Percentiles rank a stretch among this genome's conserved stretches.
phyloP scores from a whole-genome alignment of 1,140 invertebrate genomes.

The Reticulitermes speratus region DNA sequence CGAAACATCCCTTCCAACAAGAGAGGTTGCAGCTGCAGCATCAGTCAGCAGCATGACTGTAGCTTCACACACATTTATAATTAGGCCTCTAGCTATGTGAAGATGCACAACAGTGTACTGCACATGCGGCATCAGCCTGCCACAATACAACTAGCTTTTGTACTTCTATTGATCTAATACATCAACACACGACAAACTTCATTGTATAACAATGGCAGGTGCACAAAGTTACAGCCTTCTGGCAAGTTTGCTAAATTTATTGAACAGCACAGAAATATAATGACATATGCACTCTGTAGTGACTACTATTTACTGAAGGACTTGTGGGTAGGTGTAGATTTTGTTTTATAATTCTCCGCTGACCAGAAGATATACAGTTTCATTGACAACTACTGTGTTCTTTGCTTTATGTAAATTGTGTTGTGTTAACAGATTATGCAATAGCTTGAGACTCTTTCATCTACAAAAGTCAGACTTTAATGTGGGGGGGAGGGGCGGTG shows the following conservation, averaged over 20 bases:
- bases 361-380: not conserved
- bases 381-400: too few relatives aligned
- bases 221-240: not conserved
- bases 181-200: not conserved
- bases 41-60: not conserved
- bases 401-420: too few relatives aligned
- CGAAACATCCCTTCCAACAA: not conserved
- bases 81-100: not conserved
- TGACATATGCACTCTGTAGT: not conserved
- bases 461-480: too few relatives aligned
- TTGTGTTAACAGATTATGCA: too few relatives aligned
- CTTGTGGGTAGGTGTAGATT: slow-evolving; percentile 10
- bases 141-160: not conserved
- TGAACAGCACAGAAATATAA: not conserved
- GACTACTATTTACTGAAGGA: slow-evolving; percentile 7
- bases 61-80: not conserved
- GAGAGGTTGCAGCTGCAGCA: not conserved
- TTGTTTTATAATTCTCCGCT: slow-evolving; percentile 5
- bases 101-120: slow-evolving; percentile 7
- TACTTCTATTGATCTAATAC: not conserved
- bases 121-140: not conserved
- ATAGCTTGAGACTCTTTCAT: too few relatives aligned
- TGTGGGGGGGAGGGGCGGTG: too few relatives aligned
- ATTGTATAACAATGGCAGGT: slow-evolving; percentile 13
- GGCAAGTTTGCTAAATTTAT: not conserved